phyloP scores from a whole-genome alignment of 2,797 vertebrate species.

The Agapornis canus region DNA sequence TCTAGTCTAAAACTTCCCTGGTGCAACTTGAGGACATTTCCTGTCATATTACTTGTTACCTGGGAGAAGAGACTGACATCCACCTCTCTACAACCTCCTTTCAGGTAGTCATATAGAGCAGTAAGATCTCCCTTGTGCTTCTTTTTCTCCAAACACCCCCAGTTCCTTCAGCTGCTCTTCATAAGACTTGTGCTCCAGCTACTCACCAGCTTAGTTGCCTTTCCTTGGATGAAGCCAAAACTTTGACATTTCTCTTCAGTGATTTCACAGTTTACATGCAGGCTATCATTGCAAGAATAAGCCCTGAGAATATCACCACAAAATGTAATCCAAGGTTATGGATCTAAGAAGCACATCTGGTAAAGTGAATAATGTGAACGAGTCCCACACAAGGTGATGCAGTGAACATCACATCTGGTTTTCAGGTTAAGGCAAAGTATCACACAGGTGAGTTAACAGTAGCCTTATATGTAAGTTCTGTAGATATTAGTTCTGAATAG shows the following conservation, averaged over 20 bases:
- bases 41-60: background rate
- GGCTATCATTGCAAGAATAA: background rate
- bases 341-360: background rate
- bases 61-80: accelerated
- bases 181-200: background rate
- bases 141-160: background rate
- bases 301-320: background rate
- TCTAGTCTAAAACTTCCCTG: background rate
- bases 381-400: background rate
- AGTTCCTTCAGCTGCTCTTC: background rate
- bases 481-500: background rate
- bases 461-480: background rate
- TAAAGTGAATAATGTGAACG: background rate
- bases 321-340: background rate
- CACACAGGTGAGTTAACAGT: background rate
- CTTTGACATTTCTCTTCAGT: background rate
- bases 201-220: background rate
- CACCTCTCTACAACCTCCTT: background rate
- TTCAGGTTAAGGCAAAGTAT: background rate
- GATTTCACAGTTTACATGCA: background rate
- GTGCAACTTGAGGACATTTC: background rate
- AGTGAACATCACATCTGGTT: background rate
- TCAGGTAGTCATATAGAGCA: accelerated
- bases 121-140: background rate
- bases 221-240: background rate